Evolutionary conservation across 2,113 vertebrate species (phyloP).

Genomic region (Vidua macroura): DNA sequence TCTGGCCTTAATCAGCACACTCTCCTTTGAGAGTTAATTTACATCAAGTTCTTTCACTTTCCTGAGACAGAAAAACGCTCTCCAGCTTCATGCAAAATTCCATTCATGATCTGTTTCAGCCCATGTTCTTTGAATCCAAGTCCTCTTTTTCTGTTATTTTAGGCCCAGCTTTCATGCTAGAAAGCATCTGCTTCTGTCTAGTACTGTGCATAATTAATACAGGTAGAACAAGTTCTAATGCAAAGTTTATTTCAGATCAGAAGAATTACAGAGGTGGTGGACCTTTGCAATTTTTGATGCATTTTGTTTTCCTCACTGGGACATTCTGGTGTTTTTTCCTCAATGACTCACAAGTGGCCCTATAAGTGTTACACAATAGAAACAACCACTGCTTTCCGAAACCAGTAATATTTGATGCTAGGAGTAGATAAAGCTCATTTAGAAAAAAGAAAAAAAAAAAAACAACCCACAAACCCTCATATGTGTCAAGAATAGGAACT

Average conservation of each 20-base stretch:
- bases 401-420: background rate
- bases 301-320: background rate
- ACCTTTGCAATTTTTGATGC: background rate
- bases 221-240: constrained; percentile 25
- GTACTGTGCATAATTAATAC: background rate
- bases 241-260: background rate
- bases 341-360: background rate
- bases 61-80: background rate
- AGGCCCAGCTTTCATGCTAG: background rate
- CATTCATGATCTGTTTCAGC: background rate
- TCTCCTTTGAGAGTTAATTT: background rate
- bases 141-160: constrained; percentile 18
- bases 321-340: background rate
- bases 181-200: background rate
- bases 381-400: background rate
- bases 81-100: constrained; percentile 4
- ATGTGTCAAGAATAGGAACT: background rate
- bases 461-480: accelerated
- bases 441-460: background rate
- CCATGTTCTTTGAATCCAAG: background rate
- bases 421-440: background rate
- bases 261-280: background rate
- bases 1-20: background rate
- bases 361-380: background rate
- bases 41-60: background rate